Evolutionary conservation across 2,113 vertebrate genomes (phyloP).

Genomic region (Empidonax alnorum): DNA sequence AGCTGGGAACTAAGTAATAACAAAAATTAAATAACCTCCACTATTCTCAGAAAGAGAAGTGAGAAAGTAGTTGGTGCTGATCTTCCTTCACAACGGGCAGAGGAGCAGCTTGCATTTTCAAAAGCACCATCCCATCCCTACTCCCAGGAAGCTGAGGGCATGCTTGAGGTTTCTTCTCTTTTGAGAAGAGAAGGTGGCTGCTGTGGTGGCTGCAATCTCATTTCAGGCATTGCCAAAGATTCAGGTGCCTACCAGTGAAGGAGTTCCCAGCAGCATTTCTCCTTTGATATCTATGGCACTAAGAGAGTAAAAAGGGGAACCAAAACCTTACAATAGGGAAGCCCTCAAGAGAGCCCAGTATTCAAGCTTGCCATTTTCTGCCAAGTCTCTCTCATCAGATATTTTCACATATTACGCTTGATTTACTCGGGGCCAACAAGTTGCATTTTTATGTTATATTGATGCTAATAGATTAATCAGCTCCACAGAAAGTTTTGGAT

Average conservation of each 20-base stretch:
- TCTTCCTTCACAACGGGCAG: not conserved
- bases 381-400: not conserved
- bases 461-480: not conserved
- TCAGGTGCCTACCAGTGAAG: not conserved
- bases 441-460: not conserved
- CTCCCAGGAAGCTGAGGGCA: not conserved
- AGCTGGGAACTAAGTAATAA: not conserved
- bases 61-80: not conserved
- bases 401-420: not conserved
- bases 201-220: not conserved
- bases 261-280: not conserved
- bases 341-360: not conserved
- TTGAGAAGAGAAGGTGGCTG: not conserved
- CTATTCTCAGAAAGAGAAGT: not conserved
- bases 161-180: not conserved
- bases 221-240: not conserved
- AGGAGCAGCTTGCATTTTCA: not conserved
- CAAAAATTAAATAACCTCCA: not conserved
- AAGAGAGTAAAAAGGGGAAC: conserved; percentile 19
- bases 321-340: conserved; percentile 12
- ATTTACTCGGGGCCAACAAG: not conserved
- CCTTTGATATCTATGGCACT: not conserved
- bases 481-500: not conserved
- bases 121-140: not conserved
- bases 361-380: not conserved